A percentile compares a stretch with the other conserved stretches of the same genome.
phyloP scores from a whole-genome alignment of 1,140 invertebrate genomes.

The Drosophila parvula region DNA sequence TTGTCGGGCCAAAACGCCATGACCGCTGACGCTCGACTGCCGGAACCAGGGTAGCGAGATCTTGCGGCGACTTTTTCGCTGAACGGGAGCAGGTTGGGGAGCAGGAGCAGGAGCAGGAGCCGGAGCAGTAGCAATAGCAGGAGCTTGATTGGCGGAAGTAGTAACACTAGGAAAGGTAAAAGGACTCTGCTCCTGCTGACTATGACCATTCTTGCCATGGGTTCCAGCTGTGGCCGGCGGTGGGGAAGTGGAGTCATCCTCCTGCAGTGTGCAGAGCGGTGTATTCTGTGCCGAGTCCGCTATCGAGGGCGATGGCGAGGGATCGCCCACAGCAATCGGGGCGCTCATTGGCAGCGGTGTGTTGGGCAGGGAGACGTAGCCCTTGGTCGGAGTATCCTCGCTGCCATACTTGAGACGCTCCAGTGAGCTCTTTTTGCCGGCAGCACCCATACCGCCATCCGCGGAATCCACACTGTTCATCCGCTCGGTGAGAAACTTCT shows the following conservation, averaged over 20 bases:
- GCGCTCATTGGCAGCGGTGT: slow-evolving; percentile 63
- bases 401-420: slow-evolving; percentile 57
- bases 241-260: slow-evolving; percentile 68
- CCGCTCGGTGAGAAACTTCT: slow-evolving; percentile 81
- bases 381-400: slow-evolving; percentile 14
- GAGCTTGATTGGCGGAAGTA: slow-evolving; percentile 70
- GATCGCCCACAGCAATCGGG: slow-evolving; percentile 70
- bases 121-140: slow-evolving; percentile 5
- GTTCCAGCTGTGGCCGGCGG: slow-evolving; percentile 48
- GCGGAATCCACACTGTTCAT: slow-evolving; percentile 75
- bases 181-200: slow-evolving; percentile 58
- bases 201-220: slow-evolving; percentile 32
- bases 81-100: slow-evolving; percentile 83
- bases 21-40: slow-evolving; percentile 89
- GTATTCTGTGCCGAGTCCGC: slow-evolving; percentile 72
- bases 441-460: slow-evolving; percentile 34
- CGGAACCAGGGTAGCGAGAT: slow-evolving; percentile 95
- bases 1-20: slow-evolving; percentile 90
- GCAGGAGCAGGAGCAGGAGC: slow-evolving; percentile 28
- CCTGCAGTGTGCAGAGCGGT: slow-evolving; percentile 68
- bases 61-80: slow-evolving; percentile 90
- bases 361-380: slow-evolving; percentile 59
- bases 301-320: slow-evolving; percentile 72
- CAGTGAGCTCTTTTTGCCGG: slow-evolving; percentile 55
- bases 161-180: slow-evolving; percentile 72